Base-by-base conservation (phyloP, 2,797 vertebrate genomes). In the Pangasius djambal region DNA sequence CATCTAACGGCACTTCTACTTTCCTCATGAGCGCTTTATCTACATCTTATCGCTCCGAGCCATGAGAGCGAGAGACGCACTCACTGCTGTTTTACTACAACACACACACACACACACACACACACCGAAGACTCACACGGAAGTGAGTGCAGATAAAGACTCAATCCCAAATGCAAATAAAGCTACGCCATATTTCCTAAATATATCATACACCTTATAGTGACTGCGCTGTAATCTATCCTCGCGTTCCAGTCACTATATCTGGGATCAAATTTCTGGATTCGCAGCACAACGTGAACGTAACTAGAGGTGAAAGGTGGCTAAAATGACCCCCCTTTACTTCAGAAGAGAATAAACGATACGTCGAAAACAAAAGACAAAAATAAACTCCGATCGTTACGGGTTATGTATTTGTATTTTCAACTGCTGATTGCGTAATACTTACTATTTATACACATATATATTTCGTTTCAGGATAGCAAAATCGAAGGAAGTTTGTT, bases 11-110 rank as follows among this genome's bases (percentile, higher is more conserved):
- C 83, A 81, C 55, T 18, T 83, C 44, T 65, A 57, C n/a, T 85
- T 67, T 84, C 52, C 37, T 37, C 13, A 20, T 8, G 9, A 69
- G 20, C 22, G 34, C 22, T 22, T 89, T 69, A 87, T 88, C 87
- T 82, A 12, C 8, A 20, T 55, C 69, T 92, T 90, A 88, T 91
- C 91, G 86, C 81, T 37, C 72, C 37, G 31, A 81, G 85, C 87
- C 88, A 91, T 12, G 77, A 88, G 25, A 86, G 34, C 74, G 31
- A 7, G 1, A 48, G 65, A 82, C 4, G 25, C 52, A 57, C 18
- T 22, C 44, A 20, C 13, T 48, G 44, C 44, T 55, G 75, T 52
- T 78, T 31, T 52, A 55, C 20, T 44, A 40, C 31, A 78, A 44
- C 44, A 44, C 44, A 44, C 44, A 44, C 44, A 44, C 55, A 57